Percentiles rank a stretch among this genome's conserved stretches.
phyloP scores from a whole-genome alignment of 1,140 invertebrate genomes.

The Drosophila seguyi region DNA sequence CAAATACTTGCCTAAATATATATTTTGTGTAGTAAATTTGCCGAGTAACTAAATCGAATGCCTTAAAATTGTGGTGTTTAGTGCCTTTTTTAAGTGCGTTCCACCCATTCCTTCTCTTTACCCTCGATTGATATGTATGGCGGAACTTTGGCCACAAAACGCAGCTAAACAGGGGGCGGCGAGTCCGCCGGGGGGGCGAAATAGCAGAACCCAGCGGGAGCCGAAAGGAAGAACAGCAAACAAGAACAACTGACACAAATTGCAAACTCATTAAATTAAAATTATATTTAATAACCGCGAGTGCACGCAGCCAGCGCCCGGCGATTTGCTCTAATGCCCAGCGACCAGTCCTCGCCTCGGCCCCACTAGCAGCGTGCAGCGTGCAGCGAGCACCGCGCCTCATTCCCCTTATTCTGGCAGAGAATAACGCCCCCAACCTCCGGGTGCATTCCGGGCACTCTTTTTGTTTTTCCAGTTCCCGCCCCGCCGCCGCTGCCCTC shows the following conservation, averaged over 20 bases:
- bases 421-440: slow-evolving; percentile 9
- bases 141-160: slow-evolving; percentile 54
- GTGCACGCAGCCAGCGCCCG: slow-evolving; percentile 73
- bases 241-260: slow-evolving; percentile 80
- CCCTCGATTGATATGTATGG: slow-evolving; percentile 76
- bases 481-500: slow-evolving; percentile 81
- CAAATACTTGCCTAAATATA: neutral
- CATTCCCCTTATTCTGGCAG: slow-evolving; percentile 1
- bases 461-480: slow-evolving; percentile 63
- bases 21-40: neutral
- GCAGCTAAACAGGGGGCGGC: slow-evolving; percentile 16
- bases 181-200: neutral
- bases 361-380: slow-evolving; percentile 18
- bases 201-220: slow-evolving; percentile 13
- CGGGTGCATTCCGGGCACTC: slow-evolving; percentile 24
- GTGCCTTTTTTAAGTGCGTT: slow-evolving; percentile 10
- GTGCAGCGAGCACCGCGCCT: neutral
- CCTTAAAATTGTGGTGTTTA: neutral
- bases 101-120: slow-evolving; percentile 11
- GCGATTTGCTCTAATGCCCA: slow-evolving; percentile 71
- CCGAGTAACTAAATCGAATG: neutral
- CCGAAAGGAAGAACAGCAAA: slow-evolving; percentile 45
- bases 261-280: slow-evolving; percentile 84
- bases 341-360: slow-evolving; percentile 63
- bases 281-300: slow-evolving; percentile 82